phyloP scores from a whole-genome alignment of 1,140 invertebrate genomes.

The Leptoteleia sp. region DNA sequence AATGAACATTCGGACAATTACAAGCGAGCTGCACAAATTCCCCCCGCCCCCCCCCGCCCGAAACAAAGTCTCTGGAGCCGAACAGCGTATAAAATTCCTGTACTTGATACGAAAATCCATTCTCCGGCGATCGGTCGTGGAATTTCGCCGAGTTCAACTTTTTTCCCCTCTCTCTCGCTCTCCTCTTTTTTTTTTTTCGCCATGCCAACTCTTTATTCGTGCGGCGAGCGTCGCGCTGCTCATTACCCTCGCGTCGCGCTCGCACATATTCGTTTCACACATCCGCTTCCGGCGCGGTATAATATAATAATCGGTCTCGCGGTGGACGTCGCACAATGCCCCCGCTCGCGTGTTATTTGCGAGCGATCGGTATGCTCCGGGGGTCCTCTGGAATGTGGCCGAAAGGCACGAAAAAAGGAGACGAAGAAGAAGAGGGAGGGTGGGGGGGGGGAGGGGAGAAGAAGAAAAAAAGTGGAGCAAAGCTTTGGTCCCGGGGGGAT shows the following conservation, averaged over 20 bases:
- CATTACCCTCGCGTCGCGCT: constrained; percentile 72
- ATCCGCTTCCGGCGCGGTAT: constrained; percentile 78
- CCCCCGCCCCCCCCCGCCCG: no score
- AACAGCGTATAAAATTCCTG: constrained; percentile 26
- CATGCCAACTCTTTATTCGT: constrained; percentile 45
- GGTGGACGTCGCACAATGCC: constrained; percentile 70
- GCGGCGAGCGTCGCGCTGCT: constrained; percentile 65
- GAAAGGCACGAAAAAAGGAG: constrained; percentile 47
- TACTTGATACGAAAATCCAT: constrained; percentile 13
- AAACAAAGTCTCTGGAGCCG: constrained; percentile 23
- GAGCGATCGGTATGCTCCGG: constrained; percentile 54
- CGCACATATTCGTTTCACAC: constrained; percentile 77
- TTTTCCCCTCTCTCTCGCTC: no score
- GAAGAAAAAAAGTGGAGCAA: no score
- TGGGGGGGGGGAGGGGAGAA: no score
- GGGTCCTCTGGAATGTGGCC: constrained; percentile 59
- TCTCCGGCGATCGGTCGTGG: constrained; percentile 27
- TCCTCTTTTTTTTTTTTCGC: neutral
- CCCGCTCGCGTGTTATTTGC: constrained; percentile 70
- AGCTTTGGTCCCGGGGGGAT: constrained; percentile 4
- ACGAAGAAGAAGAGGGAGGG: no score
- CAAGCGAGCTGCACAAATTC: constrained; percentile 18
- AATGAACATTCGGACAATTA: constrained; percentile 13
- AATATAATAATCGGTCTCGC: constrained; percentile 77
- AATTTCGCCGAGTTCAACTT: constrained; percentile 39